These are phyloP conservation scores for Squalus acanthias DNA, from an alignment of 2,797 vertebrate genomes.

Conservation along the genomic window DNA sequence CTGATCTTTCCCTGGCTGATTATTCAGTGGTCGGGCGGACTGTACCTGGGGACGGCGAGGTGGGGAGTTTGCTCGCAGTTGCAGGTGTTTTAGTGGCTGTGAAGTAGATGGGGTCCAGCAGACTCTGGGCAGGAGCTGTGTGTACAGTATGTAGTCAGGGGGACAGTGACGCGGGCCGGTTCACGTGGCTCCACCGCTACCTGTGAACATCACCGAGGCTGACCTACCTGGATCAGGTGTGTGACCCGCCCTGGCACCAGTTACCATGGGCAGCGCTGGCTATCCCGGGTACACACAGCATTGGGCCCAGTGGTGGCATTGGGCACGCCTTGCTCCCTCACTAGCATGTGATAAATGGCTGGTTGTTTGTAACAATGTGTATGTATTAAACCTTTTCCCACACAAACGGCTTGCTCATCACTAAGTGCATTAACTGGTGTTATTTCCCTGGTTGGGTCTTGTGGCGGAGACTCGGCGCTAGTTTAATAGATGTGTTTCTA, in stretches of 20 bases:
- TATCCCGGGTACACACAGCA: neutral
- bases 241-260: neutral
- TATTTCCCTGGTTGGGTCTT: neutral
- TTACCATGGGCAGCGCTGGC: neutral
- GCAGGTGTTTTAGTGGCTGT: neutral
- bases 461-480: neutral
- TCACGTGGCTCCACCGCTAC: neutral
- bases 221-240: neutral
- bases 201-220: neutral
- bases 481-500: neutral
- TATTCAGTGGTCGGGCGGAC: neutral
- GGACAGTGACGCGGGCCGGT: neutral
- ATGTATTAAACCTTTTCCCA: neutral
- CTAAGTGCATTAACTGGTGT: neutral
- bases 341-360: no score
- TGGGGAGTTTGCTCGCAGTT: neutral
- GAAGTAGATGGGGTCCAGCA: neutral
- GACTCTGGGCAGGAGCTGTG: neutral
- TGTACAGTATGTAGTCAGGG: constrained; percentile 21
- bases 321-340: neutral
- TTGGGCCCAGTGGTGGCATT: neutral
- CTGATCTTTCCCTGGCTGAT: neutral
- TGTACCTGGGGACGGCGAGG: neutral
- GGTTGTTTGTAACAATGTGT: no score
- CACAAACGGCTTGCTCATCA: neutral